These are phyloP conservation scores for Drosophila miranda DNA, from an alignment of 1,140 invertebrate genomes.

Conservation along the genomic window DNA sequence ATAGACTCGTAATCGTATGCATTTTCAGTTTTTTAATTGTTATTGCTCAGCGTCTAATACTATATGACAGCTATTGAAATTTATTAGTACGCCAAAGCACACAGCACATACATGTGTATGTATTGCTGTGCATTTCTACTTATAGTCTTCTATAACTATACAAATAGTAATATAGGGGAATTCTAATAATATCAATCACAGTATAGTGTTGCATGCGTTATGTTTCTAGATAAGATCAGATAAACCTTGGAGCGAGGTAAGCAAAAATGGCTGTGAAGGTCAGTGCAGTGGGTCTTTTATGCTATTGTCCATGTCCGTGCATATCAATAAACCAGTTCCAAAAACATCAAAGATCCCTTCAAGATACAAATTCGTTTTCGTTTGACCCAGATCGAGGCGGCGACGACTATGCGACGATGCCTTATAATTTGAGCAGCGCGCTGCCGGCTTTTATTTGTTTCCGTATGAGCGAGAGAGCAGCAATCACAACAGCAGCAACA, in stretches of 20 bases:
- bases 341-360: conserved; percentile 35
- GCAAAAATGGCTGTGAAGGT: conserved; percentile 26
- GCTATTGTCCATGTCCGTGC: conserved; percentile 27
- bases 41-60: too few species aligned
- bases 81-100: conserved; percentile 36
- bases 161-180: too few species aligned
- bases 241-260: conserved; percentile 17
- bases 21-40: conserved; percentile 8
- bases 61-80: neutral
- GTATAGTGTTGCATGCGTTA: too few species aligned
- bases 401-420: conserved; percentile 58
- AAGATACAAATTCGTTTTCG: conserved; percentile 57
- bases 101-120: conserved; percentile 1
- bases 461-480: conserved; percentile 29
- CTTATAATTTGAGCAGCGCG: conserved; percentile 45
- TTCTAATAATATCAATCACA: too few species aligned
- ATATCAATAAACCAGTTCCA: conserved; percentile 34
- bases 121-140: neutral
- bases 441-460: conserved; percentile 73
- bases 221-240: conserved; percentile 1
- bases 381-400: conserved; percentile 58
- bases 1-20: neutral
- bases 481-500: conserved; percentile 19
- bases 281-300: conserved; percentile 27
- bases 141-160: too few species aligned